Base-by-base conservation (phyloP, 2,113 vertebrate genomes). In the Sinocyclocheilus rhinocerous region DNA sequence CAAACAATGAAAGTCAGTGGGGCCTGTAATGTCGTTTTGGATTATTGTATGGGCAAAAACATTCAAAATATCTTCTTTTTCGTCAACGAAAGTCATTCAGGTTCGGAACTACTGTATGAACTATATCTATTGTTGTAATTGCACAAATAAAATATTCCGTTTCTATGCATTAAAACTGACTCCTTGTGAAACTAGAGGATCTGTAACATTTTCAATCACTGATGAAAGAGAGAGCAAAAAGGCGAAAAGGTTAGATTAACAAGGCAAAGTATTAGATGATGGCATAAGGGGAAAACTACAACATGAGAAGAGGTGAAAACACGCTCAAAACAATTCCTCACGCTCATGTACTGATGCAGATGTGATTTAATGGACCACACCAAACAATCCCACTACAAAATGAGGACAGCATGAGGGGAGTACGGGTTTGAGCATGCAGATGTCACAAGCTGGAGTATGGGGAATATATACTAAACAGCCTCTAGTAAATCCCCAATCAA, bases 341-440 rank as follows among this genome's bases (percentile, higher is more conserved):
- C 6, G 4, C 33, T 59, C 26, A 12, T 42, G 20, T n/a, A 24
- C 33, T 42, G 22, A 83, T 83, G 81, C 63, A 20, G 9, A 59
- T 39, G 69, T 73, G 69, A 73, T 84, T 84, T 84, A 73, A 73
- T 84, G 81, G 69, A 55, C 50, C 13, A 26, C 69, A 84, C 50
- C 69, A 73, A 84, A 57, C 69, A 83, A 70, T 55, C 63, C 52
- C 45, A 22, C 65, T 4, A 83, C 50, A 59, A 57, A 75, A 84
- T 39, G 67, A 73, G 82, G 82, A 73, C 82, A 73, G 24, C 50
- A 42, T 12, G 33, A 36, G 36, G 78, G 20, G 11, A 81, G 78
- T 24, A 57, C 50, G n/a, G 10, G 26, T 75, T 73, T 59, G 48
- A 75, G 52, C 82, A 73, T 84, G 82, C 82, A 59, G 48, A 72